phyloP scores from a whole-genome alignment of 2,113 vertebrate genomes.

The Oreocharis arfaki region DNA sequence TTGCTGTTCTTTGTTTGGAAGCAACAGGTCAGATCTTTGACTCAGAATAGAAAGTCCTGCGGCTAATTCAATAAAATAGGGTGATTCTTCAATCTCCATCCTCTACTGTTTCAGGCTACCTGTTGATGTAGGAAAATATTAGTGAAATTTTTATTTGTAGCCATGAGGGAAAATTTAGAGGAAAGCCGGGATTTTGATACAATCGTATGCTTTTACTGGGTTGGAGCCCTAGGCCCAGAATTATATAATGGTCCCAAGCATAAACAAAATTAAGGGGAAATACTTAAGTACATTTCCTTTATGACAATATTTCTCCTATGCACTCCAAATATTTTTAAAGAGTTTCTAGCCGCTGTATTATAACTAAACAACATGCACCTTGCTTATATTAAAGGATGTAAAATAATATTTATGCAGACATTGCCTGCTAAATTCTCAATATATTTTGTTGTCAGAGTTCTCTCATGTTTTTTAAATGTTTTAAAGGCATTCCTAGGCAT shows the following conservation, averaged over 20 bases:
- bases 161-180: slow-evolving; percentile 13
- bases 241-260: background rate
- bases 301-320: background rate
- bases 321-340: background rate
- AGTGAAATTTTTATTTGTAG: slow-evolving; percentile 42
- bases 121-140: slow-evolving; percentile 30
- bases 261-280: slow-evolving; percentile 33
- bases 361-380: background rate
- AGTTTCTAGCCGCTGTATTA: background rate
- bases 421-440: background rate
- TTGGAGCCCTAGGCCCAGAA: background rate
- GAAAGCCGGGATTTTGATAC: background rate
- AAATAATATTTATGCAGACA: background rate
- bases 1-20: background rate
- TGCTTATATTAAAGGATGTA: background rate
- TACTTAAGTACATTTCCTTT: background rate
- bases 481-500: slow-evolving; percentile 3
- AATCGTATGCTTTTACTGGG: background rate
- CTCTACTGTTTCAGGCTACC: slow-evolving; percentile 30
- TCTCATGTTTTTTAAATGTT: slow-evolving; percentile 7
- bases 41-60: background rate
- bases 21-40: background rate
- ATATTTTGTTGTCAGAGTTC: background rate
- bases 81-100: background rate
- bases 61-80: slow-evolving; percentile 39